Evolutionary conservation across 2,797 vertebrate species (phyloP), one percentile per base, ranked within the genome.

Genomic region (Xyrichtys novacula): DNA sequence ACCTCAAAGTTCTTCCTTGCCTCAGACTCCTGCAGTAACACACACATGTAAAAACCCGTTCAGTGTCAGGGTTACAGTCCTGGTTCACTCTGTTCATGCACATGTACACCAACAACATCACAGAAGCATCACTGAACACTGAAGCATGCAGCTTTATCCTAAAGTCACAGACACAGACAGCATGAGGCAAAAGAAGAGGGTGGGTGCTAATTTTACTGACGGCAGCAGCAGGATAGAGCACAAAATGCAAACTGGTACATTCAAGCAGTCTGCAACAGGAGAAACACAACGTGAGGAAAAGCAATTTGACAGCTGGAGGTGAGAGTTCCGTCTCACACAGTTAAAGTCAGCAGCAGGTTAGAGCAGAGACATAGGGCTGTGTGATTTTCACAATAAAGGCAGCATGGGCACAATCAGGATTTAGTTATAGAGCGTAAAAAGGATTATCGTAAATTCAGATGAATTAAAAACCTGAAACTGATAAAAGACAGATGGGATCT

Each of bases 21-120:
- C 38, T 84, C 85, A 16, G 89, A 89, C 28, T 85, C 85, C 91
- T 91, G 78, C 34, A 78, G 65, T 10, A 36, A 53, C 59, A 79
- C 59, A 78, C 44, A 78, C 26, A 71, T 50, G 68, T 20, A 34
- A 15, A 43, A 2, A 32, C 11, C 34, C 38, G 34, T 23, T 78
- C 19, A 75, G 2, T 46, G 1, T 58, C 38, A 26, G 43, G 4
- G 8, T 29, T 2, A 2, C 22, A 46, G 10, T 17, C 38, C 22
- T n/a, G n/a, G n/a, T n/a, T n/a, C n/a, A n/a, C n/a, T n/a, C n/a
- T n/a, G 36, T 4, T 40, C 23, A 28, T n/a, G 56, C 17, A 32
- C 7, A 12, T 29, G 16, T 29, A n/a, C 6, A 23, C 46, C 56
- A 53, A 38, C 15, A 39, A 32, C 57, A 62, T 4, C n/a, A 4